Evolutionary conservation across 2,888 invertebrate species (phyloP).

Genomic region (Patella ulyssiponensis): DNA sequence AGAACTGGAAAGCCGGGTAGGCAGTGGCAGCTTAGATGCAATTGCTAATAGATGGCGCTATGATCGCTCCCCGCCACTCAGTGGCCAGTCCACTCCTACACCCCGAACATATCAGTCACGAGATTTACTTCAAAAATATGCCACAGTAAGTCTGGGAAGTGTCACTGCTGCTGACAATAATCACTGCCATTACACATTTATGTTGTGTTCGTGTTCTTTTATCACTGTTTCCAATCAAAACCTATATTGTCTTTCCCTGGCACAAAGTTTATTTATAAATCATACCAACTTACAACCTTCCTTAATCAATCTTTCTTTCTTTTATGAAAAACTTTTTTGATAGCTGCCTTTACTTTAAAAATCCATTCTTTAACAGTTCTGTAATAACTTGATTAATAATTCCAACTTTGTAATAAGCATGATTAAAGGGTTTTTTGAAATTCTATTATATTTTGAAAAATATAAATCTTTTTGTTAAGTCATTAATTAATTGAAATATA

Average conservation of each 20-base stretch:
- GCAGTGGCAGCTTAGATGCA: conserved; percentile 81
- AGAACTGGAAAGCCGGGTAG: conserved; percentile 95
- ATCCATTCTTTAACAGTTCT: too few relatives aligned
- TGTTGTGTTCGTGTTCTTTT: neutral
- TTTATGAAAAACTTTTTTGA: too few relatives aligned
- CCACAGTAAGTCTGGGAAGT: conserved; percentile 83
- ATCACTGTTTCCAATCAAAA: neutral
- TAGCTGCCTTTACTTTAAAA: too few relatives aligned
- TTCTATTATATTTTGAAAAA: too few relatives aligned
- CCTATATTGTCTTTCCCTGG: neutral
- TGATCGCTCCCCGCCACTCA: conserved; percentile 79
- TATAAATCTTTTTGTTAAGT: too few relatives aligned
- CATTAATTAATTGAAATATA: too few relatives aligned
- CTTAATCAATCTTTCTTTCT: too few relatives aligned
- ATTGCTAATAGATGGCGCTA: conserved; percentile 84
- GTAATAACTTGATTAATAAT: too few relatives aligned
- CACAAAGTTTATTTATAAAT: neutral
- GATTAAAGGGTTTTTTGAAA: too few relatives aligned
- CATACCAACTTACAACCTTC: too few relatives aligned
- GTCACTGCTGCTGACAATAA: neutral
- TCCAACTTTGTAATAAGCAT: too few relatives aligned
- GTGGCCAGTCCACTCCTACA: conserved; percentile 89
- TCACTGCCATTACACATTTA: neutral
- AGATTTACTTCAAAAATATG: conserved; percentile 87
- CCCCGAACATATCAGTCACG: conserved; percentile 57